Evolutionary conservation across 2,113 vertebrate genomes (phyloP).

Genomic region (Elephantulus edwardii): DNA sequence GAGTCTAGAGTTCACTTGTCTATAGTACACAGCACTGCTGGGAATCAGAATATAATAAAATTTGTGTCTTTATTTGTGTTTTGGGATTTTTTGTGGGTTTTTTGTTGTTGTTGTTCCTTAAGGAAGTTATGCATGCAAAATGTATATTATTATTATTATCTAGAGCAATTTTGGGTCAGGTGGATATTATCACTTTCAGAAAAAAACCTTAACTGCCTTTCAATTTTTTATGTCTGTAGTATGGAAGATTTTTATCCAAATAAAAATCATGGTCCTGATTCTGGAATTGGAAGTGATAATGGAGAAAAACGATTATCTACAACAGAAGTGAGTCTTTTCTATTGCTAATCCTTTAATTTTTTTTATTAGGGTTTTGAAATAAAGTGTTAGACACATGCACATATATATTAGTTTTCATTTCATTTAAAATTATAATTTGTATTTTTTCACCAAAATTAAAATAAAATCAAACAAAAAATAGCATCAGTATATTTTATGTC

Average conservation of each 20-base stretch:
- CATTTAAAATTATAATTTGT: constrained; percentile 24
- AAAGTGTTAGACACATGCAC: neutral
- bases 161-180: constrained; percentile 16
- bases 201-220: constrained; percentile 52
- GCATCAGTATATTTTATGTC: constrained; percentile 12
- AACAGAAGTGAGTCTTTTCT: constrained; percentile 91
- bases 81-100: too few relatives aligned
- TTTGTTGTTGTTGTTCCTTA: too few relatives aligned
- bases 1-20: neutral
- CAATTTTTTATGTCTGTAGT: constrained; percentile 81
- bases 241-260: constrained; percentile 98
- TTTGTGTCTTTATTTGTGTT: neutral
- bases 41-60: neutral
- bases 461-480: constrained; percentile 32
- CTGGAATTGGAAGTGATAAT: constrained; percentile 98
- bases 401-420: constrained; percentile 20
- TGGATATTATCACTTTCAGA: constrained; percentile 43
- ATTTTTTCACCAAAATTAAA: too few relatives aligned
- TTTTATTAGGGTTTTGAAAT: constrained; percentile 34
- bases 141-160: constrained; percentile 28
- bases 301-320: constrained; percentile 97
- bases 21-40: neutral
- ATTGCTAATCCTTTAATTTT: constrained; percentile 23
- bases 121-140: neutral
- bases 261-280: constrained; percentile 98